Evolutionary conservation across 2,888 invertebrate species (phyloP).

Genomic region (Leucophenga maculata): DNA sequence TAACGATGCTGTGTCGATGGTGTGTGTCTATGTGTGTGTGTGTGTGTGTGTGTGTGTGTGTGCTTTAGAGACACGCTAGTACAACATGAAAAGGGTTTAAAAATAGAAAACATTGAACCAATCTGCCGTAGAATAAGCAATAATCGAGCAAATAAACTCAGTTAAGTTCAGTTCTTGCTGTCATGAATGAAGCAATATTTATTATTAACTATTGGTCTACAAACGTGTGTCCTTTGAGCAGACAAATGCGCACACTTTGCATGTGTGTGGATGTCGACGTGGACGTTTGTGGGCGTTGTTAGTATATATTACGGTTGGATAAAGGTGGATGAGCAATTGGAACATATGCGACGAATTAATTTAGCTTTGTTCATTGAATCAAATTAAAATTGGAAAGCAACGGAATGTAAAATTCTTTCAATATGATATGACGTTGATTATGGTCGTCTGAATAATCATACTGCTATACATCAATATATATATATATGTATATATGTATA

Average conservation of each 20-base stretch:
- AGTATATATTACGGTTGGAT: too few relatives aligned
- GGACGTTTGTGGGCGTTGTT: neutral
- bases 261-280: neutral
- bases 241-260: neutral
- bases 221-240: neutral
- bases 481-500: constrained; percentile 15
- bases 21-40: too few relatives aligned
- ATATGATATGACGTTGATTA: constrained; percentile 16
- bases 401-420: constrained; percentile 61
- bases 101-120: constrained; percentile 12
- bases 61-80: too few relatives aligned
- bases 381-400: constrained; percentile 64
- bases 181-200: neutral
- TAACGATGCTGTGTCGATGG: neutral
- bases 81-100: constrained; percentile 14
- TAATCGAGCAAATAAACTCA: neutral
- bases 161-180: neutral
- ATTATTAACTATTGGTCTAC: neutral
- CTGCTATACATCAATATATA: neutral
- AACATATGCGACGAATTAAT: constrained; percentile 46
- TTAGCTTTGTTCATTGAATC: constrained; percentile 65
- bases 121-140: neutral
- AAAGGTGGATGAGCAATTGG: neutral
- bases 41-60: too few relatives aligned
- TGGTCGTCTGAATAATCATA: constrained; percentile 11